Percentiles rank a stretch among this genome's conserved stretches.
These are phyloP conservation scores for Drosophila kanapiae DNA, from an alignment of 1,140 invertebrate genomes.

Conservation along the genomic window DNA sequence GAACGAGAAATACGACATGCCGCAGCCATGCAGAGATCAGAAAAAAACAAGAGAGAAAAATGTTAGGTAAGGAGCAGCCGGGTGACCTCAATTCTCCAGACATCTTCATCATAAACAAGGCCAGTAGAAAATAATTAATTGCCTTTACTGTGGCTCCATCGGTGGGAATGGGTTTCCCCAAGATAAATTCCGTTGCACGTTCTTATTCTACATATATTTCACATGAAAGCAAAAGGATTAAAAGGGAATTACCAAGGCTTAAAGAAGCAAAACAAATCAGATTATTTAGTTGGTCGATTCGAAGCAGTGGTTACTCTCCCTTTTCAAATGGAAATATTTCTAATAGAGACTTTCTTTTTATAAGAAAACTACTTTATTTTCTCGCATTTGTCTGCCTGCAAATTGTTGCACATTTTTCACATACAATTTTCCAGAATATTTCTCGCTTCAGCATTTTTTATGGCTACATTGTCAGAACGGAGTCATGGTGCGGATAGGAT, in stretches of 20 bases:
- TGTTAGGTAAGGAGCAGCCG: constrained; percentile 1
- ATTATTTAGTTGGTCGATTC: neutral
- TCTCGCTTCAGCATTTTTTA: constrained; percentile 7
- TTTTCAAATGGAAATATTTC: neutral
- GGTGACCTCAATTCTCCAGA: constrained; percentile 45
- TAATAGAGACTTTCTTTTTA: too few relatives aligned
- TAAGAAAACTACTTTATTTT: too few relatives aligned
- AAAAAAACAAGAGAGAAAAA: constrained; percentile 15
- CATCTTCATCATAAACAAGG: constrained; percentile 56
- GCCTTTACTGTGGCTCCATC: constrained; percentile 18
- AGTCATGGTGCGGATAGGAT: constrained; percentile 8
- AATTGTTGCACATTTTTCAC: constrained; percentile 9
- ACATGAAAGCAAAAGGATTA: neutral
- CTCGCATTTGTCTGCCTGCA: too few relatives aligned
- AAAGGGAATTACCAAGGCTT: neutral
- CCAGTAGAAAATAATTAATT: constrained; percentile 57
- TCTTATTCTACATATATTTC: neutral
- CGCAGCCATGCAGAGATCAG: constrained; percentile 33
- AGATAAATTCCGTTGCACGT: constrained; percentile 10
- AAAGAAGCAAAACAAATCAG: neutral
- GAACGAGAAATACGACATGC: constrained; percentile 53
- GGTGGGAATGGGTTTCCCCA: neutral
- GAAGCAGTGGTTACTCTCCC: neutral
- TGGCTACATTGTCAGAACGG: constrained; percentile 21
- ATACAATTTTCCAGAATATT: constrained; percentile 12